These are phyloP conservation scores for Rhinichthys osculus DNA, from an alignment of 2,797 vertebrate genomes.

Conservation along the genomic window DNA sequence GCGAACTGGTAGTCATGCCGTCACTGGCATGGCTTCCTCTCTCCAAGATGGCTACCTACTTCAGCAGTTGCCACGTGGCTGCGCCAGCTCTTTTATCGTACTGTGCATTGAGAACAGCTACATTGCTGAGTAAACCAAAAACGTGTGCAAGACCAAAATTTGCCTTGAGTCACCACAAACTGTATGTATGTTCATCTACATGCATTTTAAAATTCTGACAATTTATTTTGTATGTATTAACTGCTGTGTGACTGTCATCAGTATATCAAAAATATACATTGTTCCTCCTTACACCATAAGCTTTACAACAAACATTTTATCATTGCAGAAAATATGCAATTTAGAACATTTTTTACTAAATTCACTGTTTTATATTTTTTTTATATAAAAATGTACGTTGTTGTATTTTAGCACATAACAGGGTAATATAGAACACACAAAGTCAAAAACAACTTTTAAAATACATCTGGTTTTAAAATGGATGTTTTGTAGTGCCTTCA, in stretches of 20 bases:
- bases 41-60: slow-evolving; percentile 82
- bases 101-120: slow-evolving; percentile 96
- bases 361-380: neutral
- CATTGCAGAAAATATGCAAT: neutral
- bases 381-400: neutral
- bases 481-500: neutral
- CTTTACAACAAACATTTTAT: neutral
- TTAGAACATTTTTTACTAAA: neutral
- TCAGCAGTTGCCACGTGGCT: slow-evolving; percentile 84
- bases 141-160: neutral
- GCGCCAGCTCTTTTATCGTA: slow-evolving; percentile 80
- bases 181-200: neutral
- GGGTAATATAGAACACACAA: neutral
- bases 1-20: slow-evolving; percentile 73
- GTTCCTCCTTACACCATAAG: neutral
- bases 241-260: slow-evolving; percentile 6
- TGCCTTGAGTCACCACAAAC: neutral
- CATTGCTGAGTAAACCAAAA: slow-evolving; percentile 65
- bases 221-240: neutral
- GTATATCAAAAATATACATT: neutral
- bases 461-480: neutral
- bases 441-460: neutral
- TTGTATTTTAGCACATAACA: neutral
- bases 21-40: slow-evolving; percentile 83
- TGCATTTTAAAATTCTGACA: neutral